A percentile compares a stretch with the other conserved stretches of the same genome.
Conservation (phyloP, 2,888 invertebrate species). For the Linyphia triangularis region DNA sequence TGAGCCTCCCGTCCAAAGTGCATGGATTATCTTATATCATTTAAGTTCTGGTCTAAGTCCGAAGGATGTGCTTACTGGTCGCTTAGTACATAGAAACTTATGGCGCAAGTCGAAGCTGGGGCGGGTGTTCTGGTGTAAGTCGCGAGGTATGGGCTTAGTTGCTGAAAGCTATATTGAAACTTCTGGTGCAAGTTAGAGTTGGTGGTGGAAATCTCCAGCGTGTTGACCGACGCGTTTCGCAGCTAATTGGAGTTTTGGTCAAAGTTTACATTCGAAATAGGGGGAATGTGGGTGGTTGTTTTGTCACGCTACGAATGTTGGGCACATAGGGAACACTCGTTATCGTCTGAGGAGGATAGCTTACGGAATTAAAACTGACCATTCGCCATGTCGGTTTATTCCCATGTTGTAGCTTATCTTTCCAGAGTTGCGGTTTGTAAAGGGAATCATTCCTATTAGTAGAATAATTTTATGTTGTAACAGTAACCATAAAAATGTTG, state of each 20-base stretch:
- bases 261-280: constrained; percentile 27
- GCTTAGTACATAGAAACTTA: neutral
- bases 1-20: constrained; percentile 2
- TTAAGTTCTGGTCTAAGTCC: constrained; percentile 8
- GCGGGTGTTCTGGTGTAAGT: too few species aligned
- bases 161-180: too few species aligned
- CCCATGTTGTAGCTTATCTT: too few species aligned
- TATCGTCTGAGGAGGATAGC: neutral
- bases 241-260: constrained; percentile 32
- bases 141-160: too few species aligned
- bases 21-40: neutral
- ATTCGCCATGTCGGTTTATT: too few species aligned
- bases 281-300: neutral
- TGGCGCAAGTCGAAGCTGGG: constrained; percentile 29
- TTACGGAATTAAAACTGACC: neutral
- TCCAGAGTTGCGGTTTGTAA: too few species aligned
- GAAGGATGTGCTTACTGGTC: neutral
- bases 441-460: too few species aligned
- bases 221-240: neutral
- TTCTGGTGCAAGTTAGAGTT: too few species aligned
- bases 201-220: too few species aligned
- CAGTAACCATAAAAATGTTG: too few species aligned
- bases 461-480: too few species aligned
- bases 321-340: neutral
- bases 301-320: constrained; percentile 17